phyloP scores from a whole-genome alignment of 2,113 vertebrate genomes.

The Cololabis saira region DNA sequence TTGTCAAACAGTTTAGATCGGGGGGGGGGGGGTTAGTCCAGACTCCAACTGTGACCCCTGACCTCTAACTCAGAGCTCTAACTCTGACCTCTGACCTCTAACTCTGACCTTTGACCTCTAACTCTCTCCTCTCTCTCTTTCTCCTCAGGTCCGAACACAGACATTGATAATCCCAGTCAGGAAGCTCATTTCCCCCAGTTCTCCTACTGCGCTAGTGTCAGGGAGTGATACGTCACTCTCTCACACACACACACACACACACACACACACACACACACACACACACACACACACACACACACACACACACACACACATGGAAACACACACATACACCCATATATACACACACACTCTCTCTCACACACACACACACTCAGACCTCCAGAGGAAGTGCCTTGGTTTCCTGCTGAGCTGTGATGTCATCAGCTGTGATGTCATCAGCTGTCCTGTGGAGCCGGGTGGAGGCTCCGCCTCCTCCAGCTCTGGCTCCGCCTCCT shows the following conservation, averaged over 20 bases:
- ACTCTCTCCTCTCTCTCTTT: slow-evolving; percentile 11
- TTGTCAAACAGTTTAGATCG: no score
- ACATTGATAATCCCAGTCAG: slow-evolving; percentile 82
- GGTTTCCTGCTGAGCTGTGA: no score
- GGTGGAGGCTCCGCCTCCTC: no score
- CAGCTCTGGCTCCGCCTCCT: no score
- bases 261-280: slow-evolving; percentile 5
- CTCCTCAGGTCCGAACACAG: slow-evolving; percentile 84
- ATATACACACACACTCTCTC: no score
- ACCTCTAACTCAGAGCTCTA: no score
- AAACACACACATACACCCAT: no score
- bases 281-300: not conserved
- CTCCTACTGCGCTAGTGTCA: slow-evolving; percentile 89
- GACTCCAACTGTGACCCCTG: no score
- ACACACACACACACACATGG: no score
- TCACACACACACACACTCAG: slow-evolving; percentile 7
- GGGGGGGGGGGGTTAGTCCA: no score
- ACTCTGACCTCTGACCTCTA: fast-evolving
- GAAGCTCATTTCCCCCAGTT: slow-evolving; percentile 91
- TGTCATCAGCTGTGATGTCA: no score
- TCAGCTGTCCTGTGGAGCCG: no score
- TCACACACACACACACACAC: slow-evolving; percentile 27
- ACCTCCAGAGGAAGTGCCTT: slow-evolving; percentile 12
- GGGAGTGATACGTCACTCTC: slow-evolving; percentile 78
- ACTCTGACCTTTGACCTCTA: not conserved